These are phyloP conservation scores for Condylura cristata DNA, from an alignment of 2,113 vertebrate genomes.

Conservation along the genomic window DNA sequence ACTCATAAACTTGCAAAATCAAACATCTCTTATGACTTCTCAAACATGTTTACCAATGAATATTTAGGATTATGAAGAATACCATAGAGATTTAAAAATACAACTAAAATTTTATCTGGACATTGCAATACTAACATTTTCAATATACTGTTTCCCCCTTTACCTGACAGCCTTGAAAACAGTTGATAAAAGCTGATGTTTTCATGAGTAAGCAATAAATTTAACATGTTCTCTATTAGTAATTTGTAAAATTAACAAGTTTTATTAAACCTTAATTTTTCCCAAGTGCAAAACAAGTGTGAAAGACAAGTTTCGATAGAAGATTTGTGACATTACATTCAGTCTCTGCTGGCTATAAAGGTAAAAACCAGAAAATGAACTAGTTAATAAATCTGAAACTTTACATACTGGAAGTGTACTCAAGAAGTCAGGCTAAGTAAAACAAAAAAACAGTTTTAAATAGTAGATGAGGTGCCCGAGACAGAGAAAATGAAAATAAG, in stretches of 20 bases:
- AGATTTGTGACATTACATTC: background rate
- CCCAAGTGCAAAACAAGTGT: background rate
- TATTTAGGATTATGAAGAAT: conserved; percentile 4
- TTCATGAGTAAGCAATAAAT: conserved; percentile 17
- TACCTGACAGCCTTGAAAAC: background rate
- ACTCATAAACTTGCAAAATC: background rate
- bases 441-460: conserved; percentile 3
- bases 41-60: background rate
- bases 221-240: background rate
- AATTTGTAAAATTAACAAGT: conserved; percentile 4
- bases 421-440: background rate
- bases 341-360: background rate
- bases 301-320: conserved; percentile 20
- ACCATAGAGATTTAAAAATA: background rate
- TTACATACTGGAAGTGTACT: conserved; percentile 4
- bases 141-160: background rate
- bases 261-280: conserved; percentile 38
- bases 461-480: background rate
- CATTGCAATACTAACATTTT: conserved; percentile 9
- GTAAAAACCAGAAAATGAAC: conserved; percentile 12
- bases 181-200: background rate
- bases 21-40: background rate
- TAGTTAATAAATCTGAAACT: background rate
- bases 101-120: background rate
- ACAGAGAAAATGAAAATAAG: conserved; percentile 20